phyloP scores from a whole-genome alignment of 2,888 invertebrate species.

The Eumerus sabulonum region DNA sequence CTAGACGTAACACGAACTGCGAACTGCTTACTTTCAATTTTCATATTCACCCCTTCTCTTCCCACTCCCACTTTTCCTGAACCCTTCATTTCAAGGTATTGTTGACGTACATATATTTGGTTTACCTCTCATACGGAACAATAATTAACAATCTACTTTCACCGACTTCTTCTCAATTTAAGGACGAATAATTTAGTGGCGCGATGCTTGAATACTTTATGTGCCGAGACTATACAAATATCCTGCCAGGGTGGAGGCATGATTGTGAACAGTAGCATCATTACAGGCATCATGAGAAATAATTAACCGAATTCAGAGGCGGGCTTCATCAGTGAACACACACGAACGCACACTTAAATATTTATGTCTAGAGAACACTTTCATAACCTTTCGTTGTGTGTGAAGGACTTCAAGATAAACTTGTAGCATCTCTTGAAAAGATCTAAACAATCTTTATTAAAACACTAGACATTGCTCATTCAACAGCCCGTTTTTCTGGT shows the following conservation, averaged over 20 bases:
- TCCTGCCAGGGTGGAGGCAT: too few relatives aligned
- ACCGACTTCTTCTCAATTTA: slow-evolving; percentile 31
- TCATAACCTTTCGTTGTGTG: slow-evolving; percentile 12
- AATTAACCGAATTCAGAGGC: slow-evolving; percentile 42
- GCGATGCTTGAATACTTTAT: slow-evolving; percentile 43
- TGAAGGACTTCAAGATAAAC: slow-evolving; percentile 14
- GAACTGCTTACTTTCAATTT: too few relatives aligned
- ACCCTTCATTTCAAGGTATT: too few relatives aligned
- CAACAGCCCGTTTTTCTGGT: too few relatives aligned
- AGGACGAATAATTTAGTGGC: slow-evolving; percentile 41
- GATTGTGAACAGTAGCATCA: slow-evolving; percentile 7
- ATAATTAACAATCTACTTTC: slow-evolving; percentile 48
- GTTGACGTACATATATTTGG: too few relatives aligned
- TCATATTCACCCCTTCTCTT: too few relatives aligned
- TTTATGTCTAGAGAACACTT: slow-evolving; percentile 42
- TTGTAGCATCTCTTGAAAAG: slow-evolving; percentile 42
- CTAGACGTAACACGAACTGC: too few relatives aligned
- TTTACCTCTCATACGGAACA: too few relatives aligned
- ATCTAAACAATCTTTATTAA: slow-evolving; percentile 62
- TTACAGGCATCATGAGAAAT: slow-evolving; percentile 45
- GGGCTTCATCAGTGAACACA: background rate
- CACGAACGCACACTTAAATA: slow-evolving; percentile 19
- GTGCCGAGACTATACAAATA: slow-evolving; percentile 5
- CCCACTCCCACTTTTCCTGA: too few relatives aligned
- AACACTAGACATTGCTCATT: slow-evolving; percentile 41